Conservation (phyloP, 2,888 invertebrate species). For the Microplitis manilae region DNA sequence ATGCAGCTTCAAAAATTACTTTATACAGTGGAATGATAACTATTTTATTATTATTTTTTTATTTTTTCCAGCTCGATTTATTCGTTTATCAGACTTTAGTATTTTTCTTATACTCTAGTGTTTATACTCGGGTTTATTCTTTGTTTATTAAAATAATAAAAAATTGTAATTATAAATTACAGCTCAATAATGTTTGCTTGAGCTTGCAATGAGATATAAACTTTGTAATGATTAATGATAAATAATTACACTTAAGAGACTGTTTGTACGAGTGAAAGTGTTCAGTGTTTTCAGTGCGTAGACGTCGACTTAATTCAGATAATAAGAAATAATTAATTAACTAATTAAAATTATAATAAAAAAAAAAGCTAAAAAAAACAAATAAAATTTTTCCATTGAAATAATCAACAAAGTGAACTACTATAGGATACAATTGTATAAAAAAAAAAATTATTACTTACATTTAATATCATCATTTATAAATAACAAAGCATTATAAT, state of each 20-base stretch:
- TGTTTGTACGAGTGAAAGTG: conserved; percentile 11
- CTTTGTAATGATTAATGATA: conserved; percentile 9
- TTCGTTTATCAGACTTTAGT: neutral
- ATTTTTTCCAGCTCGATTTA: conserved; percentile 13
- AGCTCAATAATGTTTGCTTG: conserved; percentile 30
- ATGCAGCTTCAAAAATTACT: neutral
- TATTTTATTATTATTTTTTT: conserved; percentile 15
- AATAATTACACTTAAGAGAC: conserved; percentile 8
- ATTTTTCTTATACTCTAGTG: conserved; percentile 1
- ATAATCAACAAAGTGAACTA: conserved; percentile 38
- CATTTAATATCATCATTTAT: conserved; percentile 51
- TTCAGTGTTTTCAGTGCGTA: conserved; percentile 17
- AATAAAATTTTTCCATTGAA: conserved; percentile 11
- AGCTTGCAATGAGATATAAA: neutral
- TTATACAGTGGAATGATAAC: conserved; percentile 35
- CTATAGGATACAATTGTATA: conserved; percentile 49
- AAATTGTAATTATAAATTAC: conserved; percentile 16
- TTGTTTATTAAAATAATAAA: neutral
- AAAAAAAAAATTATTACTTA: conserved; percentile 48
- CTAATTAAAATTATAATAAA: conserved; percentile 26
- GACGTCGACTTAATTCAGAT: conserved; percentile 1
- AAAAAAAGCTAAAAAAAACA: neutral
- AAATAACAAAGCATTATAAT: conserved; percentile 27
- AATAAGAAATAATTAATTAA: neutral
- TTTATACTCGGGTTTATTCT: neutral